Conservation (phyloP, 2,113 vertebrate genomes). For the Lophura nycthemera region DNA sequence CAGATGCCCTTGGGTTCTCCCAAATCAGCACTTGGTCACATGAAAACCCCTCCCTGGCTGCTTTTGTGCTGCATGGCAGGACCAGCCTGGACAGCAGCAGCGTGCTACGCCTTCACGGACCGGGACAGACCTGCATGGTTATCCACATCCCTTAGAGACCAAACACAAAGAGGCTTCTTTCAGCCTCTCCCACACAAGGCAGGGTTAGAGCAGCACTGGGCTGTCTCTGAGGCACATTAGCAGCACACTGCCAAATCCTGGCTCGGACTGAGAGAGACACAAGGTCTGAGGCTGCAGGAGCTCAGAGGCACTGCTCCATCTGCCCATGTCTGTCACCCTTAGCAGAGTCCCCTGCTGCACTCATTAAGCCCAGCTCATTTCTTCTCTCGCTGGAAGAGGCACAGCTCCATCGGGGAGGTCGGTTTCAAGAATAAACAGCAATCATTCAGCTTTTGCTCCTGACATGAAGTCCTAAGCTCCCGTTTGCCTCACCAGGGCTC, state of each 20-base stretch:
- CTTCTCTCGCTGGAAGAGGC: background rate
- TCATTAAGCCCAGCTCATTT: background rate
- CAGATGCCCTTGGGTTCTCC: background rate
- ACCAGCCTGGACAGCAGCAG: rapidly evolving
- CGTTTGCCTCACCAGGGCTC: background rate
- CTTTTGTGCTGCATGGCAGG: background rate
- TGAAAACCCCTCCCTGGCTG: background rate
- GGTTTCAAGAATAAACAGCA: background rate
- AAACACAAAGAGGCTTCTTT: background rate
- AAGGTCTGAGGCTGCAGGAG: background rate
- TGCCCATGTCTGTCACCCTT: background rate
- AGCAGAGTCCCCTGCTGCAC: background rate
- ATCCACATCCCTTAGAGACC: background rate
- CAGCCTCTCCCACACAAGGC: background rate
- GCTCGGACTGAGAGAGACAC: background rate
- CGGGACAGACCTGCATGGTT: rapidly evolving
- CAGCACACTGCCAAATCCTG: background rate
- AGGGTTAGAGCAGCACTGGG: background rate
- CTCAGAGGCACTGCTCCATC: background rate
- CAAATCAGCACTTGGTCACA: background rate
- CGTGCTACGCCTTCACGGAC: background rate
- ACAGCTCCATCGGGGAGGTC: background rate
- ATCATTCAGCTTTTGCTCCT: background rate
- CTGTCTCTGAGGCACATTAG: background rate
- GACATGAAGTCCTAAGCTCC: background rate